phyloP scores from a whole-genome alignment of 2,797 vertebrate genomes.

The Melanotaenia parkinsoni region DNA sequence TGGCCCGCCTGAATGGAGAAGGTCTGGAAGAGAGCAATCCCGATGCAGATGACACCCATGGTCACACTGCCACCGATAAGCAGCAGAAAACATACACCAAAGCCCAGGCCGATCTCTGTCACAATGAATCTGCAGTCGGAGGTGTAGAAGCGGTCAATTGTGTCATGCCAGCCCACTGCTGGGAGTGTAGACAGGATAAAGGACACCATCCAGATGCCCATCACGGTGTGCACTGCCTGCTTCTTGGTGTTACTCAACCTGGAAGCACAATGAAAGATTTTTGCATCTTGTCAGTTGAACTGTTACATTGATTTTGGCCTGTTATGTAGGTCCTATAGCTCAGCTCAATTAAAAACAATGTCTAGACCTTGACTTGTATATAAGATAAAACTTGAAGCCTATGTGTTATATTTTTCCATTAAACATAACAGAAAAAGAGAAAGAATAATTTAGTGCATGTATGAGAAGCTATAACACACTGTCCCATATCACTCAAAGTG shows the following conservation, averaged over 20 bases:
- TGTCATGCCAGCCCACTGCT: slow-evolving; percentile 95
- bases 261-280: slow-evolving; percentile 47
- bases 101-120: slow-evolving; percentile 94
- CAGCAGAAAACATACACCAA: slow-evolving; percentile 93
- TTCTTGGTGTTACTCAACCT: slow-evolving; percentile 95
- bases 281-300: slow-evolving; percentile 6
- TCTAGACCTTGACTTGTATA: background rate
- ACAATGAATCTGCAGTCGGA: slow-evolving; percentile 93
- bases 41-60: slow-evolving; percentile 91
- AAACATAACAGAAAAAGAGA: background rate
- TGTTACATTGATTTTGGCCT: background rate
- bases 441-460: background rate
- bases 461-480: background rate
- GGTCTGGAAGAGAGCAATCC: slow-evolving; percentile 93
- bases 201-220: slow-evolving; percentile 98
- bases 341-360: background rate
- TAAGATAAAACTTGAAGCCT: background rate
- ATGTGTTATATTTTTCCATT: background rate
- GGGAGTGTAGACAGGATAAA: slow-evolving; percentile 94
- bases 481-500: too few species aligned
- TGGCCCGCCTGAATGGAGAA: slow-evolving; percentile 86
- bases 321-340: background rate
- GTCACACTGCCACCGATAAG: slow-evolving; percentile 91
- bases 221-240: slow-evolving; percentile 93
- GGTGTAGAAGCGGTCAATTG: slow-evolving; percentile 90